These are phyloP conservation scores for Pachyseris speciosa DNA, from an alignment of 64 coral and sea anemone species.

Conservation along the genomic window DNA sequence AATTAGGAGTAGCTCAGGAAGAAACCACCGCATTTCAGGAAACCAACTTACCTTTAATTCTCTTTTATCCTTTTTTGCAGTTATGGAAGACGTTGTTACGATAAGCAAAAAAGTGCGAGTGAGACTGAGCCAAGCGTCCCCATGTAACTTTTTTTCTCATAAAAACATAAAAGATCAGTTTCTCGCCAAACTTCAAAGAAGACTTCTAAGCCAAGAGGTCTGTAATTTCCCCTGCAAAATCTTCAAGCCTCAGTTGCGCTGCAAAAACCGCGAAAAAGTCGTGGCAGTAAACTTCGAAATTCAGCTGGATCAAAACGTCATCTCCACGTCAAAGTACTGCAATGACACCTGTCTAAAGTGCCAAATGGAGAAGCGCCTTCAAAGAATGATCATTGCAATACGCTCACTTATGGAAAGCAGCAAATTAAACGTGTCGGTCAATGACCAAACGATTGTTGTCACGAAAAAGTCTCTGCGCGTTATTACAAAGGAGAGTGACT, in stretches of 20 bases:
- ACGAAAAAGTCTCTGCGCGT: constrained; percentile 42
- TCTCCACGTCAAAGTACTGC: constrained; percentile 61
- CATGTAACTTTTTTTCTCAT: neutral
- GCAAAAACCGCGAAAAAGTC: constrained; percentile 14
- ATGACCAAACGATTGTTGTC: constrained; percentile 53
- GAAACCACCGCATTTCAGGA: neutral
- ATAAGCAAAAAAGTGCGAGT: neutral
- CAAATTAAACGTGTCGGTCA: constrained; percentile 72
- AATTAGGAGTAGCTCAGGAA: too few species aligned
- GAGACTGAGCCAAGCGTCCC: neutral
- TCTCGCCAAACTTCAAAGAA: constrained; percentile 42
- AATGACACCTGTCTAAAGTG: constrained; percentile 80
- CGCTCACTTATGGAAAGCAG: constrained; percentile 35
- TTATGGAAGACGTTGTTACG: neutral
- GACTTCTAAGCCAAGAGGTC: constrained; percentile 53
- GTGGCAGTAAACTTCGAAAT: constrained; percentile 75
- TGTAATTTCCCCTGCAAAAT: constrained; percentile 76
- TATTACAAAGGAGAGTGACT: neutral
- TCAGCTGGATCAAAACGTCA: constrained; percentile 28
- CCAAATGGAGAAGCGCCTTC: constrained; percentile 71
- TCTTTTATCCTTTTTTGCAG: neutral
- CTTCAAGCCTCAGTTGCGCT: constrained; percentile 18
- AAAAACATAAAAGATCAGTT: constrained; percentile 15
- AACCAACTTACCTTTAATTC: neutral
- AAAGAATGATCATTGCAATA: constrained; percentile 67